Base-by-base conservation (phyloP, 2,113 vertebrate species). In the Rhynchomys soricoides region DNA sequence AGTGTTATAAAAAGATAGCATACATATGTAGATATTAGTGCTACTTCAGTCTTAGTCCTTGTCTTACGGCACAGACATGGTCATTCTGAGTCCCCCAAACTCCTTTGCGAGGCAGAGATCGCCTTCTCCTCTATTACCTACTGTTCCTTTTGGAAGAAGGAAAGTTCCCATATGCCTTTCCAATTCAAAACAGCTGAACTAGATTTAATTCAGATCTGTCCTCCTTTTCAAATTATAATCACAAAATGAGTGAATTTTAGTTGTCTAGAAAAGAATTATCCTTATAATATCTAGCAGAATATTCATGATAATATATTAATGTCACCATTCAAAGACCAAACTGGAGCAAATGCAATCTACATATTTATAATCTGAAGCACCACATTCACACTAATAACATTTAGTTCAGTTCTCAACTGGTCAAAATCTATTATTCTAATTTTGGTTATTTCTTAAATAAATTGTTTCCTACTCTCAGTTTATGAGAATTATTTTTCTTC, bases 181-280 rank as follows among this genome's bases (percentile, higher is more conserved):
- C 95, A 96, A 97, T 96, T 96, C 96, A 97, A 98, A 97, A 94
- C 96, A 98, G 97, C 89, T 97, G 96, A 97, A 96, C 95, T 95
- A 93, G 93, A 96, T 97, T 97, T 95, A 97, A 97, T 97, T 97
- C 97, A 89, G 93, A 86, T 95, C 96, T 95, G 95, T 97, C 81
- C 66, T 97, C 93, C 74, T 90, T 97, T 97, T 95, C 68, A 95
- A 97, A 96, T 97, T 97, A 95, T 95, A 97, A 97, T 96, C 81
- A 96, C 86, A 97, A 96, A 98, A 96, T 89, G 77, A 96, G 95
- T 89, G 77, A 97, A 95, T 97, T 97, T 96, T 82, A 89, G 74
- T 90, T 95, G 93, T 97, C 94, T 96, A 90, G 93, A 96, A 96
- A 96, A 96, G 93, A 96, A 97, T 96, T 93, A 97, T 91, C 85